Evolutionary conservation across 1,140 invertebrate genomes (phyloP).

Genomic region (Riptortus pedestris): DNA sequence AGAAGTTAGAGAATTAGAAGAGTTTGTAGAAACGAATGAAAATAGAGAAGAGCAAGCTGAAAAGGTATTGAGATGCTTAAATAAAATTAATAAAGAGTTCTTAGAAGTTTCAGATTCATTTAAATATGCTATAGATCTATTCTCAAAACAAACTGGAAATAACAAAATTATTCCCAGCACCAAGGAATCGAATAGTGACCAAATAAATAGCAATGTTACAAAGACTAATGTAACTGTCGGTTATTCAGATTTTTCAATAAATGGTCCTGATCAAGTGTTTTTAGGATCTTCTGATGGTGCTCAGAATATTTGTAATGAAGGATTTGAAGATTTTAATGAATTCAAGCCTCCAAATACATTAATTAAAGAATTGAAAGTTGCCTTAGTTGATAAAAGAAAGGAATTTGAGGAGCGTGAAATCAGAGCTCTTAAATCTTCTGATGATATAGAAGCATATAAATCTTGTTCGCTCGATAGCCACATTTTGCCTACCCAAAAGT

Average conservation of each 20-base stretch:
- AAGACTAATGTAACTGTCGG: background rate
- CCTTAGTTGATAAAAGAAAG: background rate
- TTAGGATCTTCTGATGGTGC: background rate
- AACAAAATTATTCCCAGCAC: background rate
- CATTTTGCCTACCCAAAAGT: background rate
- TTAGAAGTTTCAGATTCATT: background rate
- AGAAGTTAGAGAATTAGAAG: background rate
- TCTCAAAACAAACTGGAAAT: background rate
- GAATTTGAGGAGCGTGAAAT: background rate
- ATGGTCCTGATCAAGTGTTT: background rate
- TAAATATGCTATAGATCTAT: background rate
- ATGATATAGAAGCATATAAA: background rate
- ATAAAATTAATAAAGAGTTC: background rate
- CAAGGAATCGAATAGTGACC: background rate
- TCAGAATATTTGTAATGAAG: background rate
- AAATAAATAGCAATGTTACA: background rate
- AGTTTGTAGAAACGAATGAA: background rate
- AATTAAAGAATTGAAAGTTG: background rate
- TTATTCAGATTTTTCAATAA: background rate
- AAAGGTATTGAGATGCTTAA: background rate
- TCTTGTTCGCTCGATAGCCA: background rate
- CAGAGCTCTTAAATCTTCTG: background rate
- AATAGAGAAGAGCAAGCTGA: background rate
- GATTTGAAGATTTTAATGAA: background rate
- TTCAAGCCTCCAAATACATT: background rate